A percentile compares a stretch with the other conserved stretches of the same genome.
These are phyloP conservation scores for Hydrolagus colliei DNA, from an alignment of 2,797 vertebrate species.

Conservation along the genomic window DNA sequence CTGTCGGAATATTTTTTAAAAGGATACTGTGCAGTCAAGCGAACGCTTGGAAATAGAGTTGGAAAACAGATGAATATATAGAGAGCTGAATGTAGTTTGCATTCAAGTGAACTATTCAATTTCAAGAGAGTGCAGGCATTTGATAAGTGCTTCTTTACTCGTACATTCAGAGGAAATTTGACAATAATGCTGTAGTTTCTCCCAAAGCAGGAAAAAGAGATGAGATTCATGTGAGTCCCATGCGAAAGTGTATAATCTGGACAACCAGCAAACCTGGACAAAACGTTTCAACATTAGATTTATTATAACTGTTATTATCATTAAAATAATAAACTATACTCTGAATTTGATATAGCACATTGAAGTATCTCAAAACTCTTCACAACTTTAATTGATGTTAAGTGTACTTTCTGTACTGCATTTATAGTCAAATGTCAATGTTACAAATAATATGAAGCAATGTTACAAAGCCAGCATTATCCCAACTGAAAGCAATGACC, in stretches of 20 bases:
- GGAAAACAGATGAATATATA: not conserved
- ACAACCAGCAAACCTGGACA: not conserved
- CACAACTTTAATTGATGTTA: no score
- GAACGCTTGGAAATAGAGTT: not conserved
- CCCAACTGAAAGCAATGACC: not conserved
- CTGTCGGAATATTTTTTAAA: not conserved
- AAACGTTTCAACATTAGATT: not conserved
- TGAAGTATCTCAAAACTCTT: no score
- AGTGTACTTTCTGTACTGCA: no score
- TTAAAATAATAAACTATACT: no score
- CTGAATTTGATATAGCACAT: no score
- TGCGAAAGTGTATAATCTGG: not conserved
- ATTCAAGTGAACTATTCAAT: not conserved
- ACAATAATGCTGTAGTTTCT: not conserved
- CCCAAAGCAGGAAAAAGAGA: not conserved
- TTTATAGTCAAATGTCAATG: no score
- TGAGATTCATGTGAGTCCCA: not conserved
- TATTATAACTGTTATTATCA: not conserved
- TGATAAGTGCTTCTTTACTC: not conserved
- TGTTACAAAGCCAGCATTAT: not conserved
- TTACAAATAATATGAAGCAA: not conserved
- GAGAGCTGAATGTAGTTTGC: not conserved
- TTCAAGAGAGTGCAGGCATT: not conserved
- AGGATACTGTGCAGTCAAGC: not conserved
- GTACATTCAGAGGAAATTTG: not conserved